Percentiles rank a stretch among this genome's conserved stretches.
phyloP scores from a whole-genome alignment of 1,140 invertebrate genomes.

The Bombus impatiens region DNA sequence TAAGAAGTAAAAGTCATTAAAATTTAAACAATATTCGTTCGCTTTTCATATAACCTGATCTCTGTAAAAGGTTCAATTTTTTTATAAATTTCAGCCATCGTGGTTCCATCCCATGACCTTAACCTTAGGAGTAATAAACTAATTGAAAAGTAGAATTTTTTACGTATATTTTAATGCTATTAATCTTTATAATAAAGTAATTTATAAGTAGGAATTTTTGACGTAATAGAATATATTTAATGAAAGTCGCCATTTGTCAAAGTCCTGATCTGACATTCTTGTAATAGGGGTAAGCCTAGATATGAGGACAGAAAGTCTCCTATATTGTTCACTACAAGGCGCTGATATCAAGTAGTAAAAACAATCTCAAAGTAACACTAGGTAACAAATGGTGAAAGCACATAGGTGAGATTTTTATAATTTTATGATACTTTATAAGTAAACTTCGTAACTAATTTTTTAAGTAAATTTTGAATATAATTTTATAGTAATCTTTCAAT shows the following conservation, averaged over 20 bases:
- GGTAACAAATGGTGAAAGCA: no score
- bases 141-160: conserved; percentile 12
- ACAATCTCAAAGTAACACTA: no score
- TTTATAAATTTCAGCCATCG: conserved; percentile 72
- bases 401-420: no score
- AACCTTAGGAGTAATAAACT: conserved; percentile 68
- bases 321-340: no score
- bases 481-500: no score
- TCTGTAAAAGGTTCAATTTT: conserved; percentile 20
- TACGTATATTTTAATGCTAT: not conserved
- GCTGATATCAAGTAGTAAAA: no score
- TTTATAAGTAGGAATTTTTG: not conserved
- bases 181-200: not conserved
- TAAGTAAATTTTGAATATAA: no score
- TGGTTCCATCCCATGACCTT: conserved; percentile 72
- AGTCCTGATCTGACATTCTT: not conserved
- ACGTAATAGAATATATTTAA: conserved; percentile 23
- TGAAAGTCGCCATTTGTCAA: conserved; percentile 50
- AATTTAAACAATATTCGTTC: no score
- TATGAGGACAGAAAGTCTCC: no score
- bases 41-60: not conserved
- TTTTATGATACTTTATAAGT: no score
- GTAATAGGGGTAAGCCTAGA: no score
- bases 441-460: no score
- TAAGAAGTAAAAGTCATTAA: conserved; percentile 1